These are phyloP conservation scores for Mythimna albipuncta DNA, from an alignment of 2,888 invertebrate species.

Conservation along the genomic window DNA sequence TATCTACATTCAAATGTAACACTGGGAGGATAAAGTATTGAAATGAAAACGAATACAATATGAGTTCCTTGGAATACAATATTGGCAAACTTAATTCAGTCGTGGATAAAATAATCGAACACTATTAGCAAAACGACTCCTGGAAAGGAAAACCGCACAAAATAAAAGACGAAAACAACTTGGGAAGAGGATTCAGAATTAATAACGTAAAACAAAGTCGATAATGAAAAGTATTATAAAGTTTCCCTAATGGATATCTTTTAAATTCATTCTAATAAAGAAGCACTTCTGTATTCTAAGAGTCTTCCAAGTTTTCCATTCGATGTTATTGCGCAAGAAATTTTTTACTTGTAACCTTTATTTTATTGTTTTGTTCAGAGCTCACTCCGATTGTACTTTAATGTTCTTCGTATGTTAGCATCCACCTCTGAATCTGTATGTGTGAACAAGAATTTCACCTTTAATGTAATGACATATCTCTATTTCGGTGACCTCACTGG, in stretches of 20 bases:
- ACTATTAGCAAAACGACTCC: not conserved
- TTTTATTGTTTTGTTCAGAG: conserved; percentile 1
- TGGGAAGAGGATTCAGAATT: conserved; percentile 3
- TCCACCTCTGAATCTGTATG: not conserved
- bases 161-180: conserved; percentile 5
- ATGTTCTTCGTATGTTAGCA: not conserved
- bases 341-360: not conserved
- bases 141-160: not conserved
- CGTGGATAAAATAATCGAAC: conserved; percentile 16
- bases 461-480: conserved; percentile 15
- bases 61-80: not conserved
- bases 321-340: conserved; percentile 1
- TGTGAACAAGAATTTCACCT: conserved; percentile 8
- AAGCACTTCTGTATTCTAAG: conserved; percentile 8
- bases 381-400: not conserved
- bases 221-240: conserved; percentile 31
- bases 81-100: conserved; percentile 4
- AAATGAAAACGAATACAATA: conserved; percentile 13
- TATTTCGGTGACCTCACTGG: conserved; percentile 13
- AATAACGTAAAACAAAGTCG: conserved; percentile 22
- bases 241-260: conserved; percentile 14
- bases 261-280: conserved; percentile 8
- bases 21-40: conserved; percentile 1
- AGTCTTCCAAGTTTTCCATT: conserved; percentile 7
- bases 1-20: conserved; percentile 25